Evolutionary conservation across 1,140 invertebrate genomes (phyloP), one percentile per base, ranked within the genome.

Genomic region (Trachymyrmex cornetzi): DNA sequence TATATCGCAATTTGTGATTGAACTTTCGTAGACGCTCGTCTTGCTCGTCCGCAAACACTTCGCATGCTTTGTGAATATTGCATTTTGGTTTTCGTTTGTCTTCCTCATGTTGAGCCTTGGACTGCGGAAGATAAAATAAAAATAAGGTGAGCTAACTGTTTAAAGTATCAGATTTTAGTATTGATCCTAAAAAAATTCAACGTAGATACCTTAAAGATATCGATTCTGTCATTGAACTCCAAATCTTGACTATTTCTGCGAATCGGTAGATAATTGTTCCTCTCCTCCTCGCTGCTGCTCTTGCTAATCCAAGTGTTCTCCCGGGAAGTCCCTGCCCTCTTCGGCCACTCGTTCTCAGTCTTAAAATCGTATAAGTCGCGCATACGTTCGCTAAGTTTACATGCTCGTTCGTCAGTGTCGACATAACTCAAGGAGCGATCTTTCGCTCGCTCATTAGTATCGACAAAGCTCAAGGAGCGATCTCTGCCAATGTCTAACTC

Each of bases 281-380:
- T 92, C 0, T 94, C 92, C 0, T 93, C 93, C 22, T 93, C 93
- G 53, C 91, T 94, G 63, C 88, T 92, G 27, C 92, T 94, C 12
- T 93, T 93, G 34, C 90, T 94, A 14, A 92, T 94, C 93, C 92
- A 93, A 0, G 69, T 22, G 22, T 85, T 88, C 0, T 88, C 88
- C 0, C 24, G 86, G 0, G 88, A 72, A 11, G 87, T 77, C 2
- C 71, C 81, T 2, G 91, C 66, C 11, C 91, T 90, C 30, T 92
- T 91, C 14, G 93, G 92, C 91, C 92, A 93, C 44, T 94, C 93
- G 34, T 91, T 92, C 24, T 94, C 94, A 9, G 89, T 94, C 61
- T 94, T 93, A 48, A 94, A 92, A 57, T 94, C 93, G 74, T 94
- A 94, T 0, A 94, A 64, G 34, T 94, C 94, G 57, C 89, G 86